Evolutionary conservation across 2,888 invertebrate genomes (phyloP).

Genomic region (Mesorhabditis belari): DNA sequence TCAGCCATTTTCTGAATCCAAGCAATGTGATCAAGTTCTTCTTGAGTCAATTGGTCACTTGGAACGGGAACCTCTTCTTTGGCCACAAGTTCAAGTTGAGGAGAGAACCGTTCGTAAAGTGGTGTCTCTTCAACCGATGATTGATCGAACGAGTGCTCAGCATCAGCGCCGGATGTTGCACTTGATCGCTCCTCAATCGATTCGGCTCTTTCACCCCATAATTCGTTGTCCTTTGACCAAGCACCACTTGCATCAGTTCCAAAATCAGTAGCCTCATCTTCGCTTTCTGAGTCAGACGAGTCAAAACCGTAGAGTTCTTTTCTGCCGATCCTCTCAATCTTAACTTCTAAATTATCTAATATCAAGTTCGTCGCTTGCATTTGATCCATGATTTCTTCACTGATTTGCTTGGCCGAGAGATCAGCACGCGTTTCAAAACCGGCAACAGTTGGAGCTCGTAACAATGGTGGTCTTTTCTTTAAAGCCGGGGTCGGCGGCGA

Average conservation of each 20-base stretch:
- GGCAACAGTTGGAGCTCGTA: neutral
- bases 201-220: neutral
- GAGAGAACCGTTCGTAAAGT: neutral
- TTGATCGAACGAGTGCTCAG: constrained; percentile 6
- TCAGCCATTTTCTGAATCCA: constrained; percentile 16
- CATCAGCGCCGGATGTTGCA: constrained; percentile 16
- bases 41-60: constrained; percentile 15
- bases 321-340: neutral
- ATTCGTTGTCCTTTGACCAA: neutral
- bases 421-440: neutral
- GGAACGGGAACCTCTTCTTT: neutral
- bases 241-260: neutral
- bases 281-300: neutral
- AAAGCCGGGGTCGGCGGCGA: neutral
- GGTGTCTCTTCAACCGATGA: neutral
- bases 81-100: neutral
- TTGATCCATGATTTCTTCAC: neutral
- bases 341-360: neutral
- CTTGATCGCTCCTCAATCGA: constrained; percentile 6
- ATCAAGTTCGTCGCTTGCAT: neutral
- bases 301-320: neutral
- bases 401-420: neutral
- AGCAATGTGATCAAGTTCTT: constrained; percentile 23
- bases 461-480: neutral
- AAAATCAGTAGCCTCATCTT: neutral